Evolutionary conservation across 2,888 invertebrate species (phyloP).

Genomic region (Pseudeuparius sepicola): DNA sequence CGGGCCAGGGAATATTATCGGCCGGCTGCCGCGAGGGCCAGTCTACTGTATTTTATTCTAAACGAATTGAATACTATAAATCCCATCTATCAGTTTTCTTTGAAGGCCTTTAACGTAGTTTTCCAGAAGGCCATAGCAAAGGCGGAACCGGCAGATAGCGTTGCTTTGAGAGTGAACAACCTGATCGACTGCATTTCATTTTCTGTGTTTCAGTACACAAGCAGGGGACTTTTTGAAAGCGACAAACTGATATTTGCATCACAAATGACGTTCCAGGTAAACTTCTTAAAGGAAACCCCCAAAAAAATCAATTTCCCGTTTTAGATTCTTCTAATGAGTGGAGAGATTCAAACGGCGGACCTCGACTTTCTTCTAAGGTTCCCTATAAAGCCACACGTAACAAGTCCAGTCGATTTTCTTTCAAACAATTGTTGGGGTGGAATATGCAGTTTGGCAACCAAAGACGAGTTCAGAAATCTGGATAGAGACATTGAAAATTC

Average conservation of each 20-base stretch:
- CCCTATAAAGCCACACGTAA: conserved; percentile 85
- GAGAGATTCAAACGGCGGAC: conserved; percentile 76
- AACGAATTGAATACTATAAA: conserved; percentile 94
- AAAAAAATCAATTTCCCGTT: too few species aligned
- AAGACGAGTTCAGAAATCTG: conserved; percentile 87
- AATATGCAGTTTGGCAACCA: conserved; percentile 78
- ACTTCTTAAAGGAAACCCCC: too few species aligned
- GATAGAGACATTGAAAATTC: conserved; percentile 94
- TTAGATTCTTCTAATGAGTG: conserved; percentile 76
- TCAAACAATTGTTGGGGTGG: conserved; percentile 92
- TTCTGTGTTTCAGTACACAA: conserved; percentile 91
- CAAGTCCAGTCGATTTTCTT: conserved; percentile 89
- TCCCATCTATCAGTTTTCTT: conserved; percentile 93
- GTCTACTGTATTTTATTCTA: conserved; percentile 87
- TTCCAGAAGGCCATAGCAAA: conserved; percentile 92
- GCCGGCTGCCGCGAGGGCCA: conserved; percentile 86
- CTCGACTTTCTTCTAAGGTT: conserved; percentile 88
- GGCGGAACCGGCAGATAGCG: conserved; percentile 73
- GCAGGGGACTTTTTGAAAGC: conserved; percentile 88
- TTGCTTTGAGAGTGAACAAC: conserved; percentile 69
- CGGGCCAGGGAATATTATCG: conserved; percentile 81
- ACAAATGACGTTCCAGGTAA: conserved; percentile 90
- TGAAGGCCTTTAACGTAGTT: conserved; percentile 97
- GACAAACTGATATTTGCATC: conserved; percentile 94
- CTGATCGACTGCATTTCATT: conserved; percentile 91